These are phyloP conservation scores for Ceraclea dissimilis DNA, from an alignment of 2,888 invertebrate genomes.

Conservation along the genomic window DNA sequence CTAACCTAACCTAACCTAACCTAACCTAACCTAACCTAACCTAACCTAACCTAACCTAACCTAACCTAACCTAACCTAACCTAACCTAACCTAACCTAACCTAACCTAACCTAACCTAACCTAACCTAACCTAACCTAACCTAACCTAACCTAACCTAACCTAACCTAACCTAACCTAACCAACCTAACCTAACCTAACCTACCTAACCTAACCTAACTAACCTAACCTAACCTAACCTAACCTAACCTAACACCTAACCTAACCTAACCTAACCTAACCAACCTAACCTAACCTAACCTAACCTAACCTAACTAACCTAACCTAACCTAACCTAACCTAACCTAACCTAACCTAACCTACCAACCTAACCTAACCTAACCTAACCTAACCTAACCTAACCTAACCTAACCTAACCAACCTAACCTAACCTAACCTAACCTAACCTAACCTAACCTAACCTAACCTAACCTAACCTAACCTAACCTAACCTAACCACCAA, in stretches of 20 bases:
- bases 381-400: slow-evolving; percentile 9
- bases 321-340: slow-evolving; percentile 6
- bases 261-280: too few species aligned
- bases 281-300: background rate
- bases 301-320: slow-evolving; percentile 6
- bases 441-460: slow-evolving; percentile 3
- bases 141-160: slow-evolving; percentile 4
- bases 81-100: background rate
- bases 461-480: background rate
- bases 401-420: too few species aligned
- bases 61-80: slow-evolving; percentile 1
- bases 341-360: slow-evolving; percentile 7
- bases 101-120: slow-evolving; percentile 4
- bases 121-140: background rate
- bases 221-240: background rate
- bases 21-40: slow-evolving; percentile 1
- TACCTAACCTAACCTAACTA: slow-evolving; percentile 1
- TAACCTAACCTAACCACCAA: background rate
- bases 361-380: slow-evolving; percentile 9
- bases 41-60: background rate
- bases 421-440: too few species aligned
- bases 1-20: slow-evolving; percentile 6
- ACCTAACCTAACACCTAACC: too few species aligned
- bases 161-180: slow-evolving; percentile 5
- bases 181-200: too few species aligned